Conservation (phyloP, 2,113 vertebrate genomes). For the Callaeas wilsoni region DNA sequence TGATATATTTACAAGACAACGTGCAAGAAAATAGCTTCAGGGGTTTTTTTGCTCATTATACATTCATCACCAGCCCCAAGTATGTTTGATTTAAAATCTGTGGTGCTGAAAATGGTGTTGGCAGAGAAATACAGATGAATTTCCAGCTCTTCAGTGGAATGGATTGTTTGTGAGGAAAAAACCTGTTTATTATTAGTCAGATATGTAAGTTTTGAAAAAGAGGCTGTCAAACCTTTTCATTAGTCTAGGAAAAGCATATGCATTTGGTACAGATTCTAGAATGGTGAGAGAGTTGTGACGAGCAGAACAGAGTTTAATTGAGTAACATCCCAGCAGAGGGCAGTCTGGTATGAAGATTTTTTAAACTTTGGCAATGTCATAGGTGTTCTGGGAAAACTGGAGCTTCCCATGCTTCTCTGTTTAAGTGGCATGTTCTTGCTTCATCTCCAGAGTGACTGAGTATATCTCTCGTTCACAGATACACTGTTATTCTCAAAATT, state of each 20-base stretch:
- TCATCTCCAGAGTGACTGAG: background rate
- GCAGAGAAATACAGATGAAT: background rate
- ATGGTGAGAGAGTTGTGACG: background rate
- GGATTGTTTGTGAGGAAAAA: background rate
- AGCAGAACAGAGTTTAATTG: background rate
- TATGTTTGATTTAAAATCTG: background rate
- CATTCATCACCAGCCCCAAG: background rate
- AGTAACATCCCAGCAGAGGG: slow-evolving; percentile 67
- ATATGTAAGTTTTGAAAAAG: background rate
- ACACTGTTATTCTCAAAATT: background rate
- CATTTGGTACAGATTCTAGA: background rate
- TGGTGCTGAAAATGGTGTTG: background rate
- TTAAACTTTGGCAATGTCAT: background rate
- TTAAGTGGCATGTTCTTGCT: background rate
- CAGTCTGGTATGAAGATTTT: slow-evolving; percentile 46
- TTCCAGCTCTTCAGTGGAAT: background rate
- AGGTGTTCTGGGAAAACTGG: background rate
- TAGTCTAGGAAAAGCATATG: background rate
- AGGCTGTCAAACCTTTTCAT: background rate
- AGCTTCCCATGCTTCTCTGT: background rate
- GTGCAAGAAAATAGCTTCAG: background rate
- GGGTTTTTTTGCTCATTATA: background rate
- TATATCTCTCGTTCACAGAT: background rate
- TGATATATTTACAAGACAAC: background rate
- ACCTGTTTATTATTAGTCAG: background rate